Base-by-base conservation (phyloP, 2,888 invertebrate species). In the Ectropis crepuscularia region DNA sequence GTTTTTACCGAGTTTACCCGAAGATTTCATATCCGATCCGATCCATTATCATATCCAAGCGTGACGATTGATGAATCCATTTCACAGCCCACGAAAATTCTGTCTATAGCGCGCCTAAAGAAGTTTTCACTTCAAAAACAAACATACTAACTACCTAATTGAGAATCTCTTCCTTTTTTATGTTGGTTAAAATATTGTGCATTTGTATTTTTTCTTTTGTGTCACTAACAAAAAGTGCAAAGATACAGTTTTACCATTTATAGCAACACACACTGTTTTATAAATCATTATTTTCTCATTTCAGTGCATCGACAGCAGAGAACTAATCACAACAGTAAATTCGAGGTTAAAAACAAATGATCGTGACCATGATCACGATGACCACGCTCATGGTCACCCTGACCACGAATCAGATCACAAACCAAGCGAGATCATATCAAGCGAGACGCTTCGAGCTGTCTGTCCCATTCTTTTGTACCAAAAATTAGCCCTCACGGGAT, bases 381-480 rank as follows among this genome's bases (percentile, higher is more conserved):
- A 46, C 28, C 42, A n/a, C 41, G 38, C 74, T 73, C 61, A 76
- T 10, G 74, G 82, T 5, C 80, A 85, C 38, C 12, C 10, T 8
- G 46, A 46, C 10, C 43, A 43, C 37, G 54, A 61, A 41, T 68
- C 37, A 81, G 85, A 2, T 28, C 16, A 28, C 16, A 4, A 28
- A 28, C 16, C 16, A 28, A 28, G 4, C 12, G 68, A 75, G 1
- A 55, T 82, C 6, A 78, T 92, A 58, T 80, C 85, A 9, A 74
- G 85, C 49, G 75, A 79, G 42, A 89, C 90, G 0, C 80, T 95
- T 50, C 86, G 94, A 55, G 86, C 94, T 41, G 86, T 96, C 42
- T 96, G 96, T 73, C 96, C 96, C 2, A 94, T 95, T 49, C 88
- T 96, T 11, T 81, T 96, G 9, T 96, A 96, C 80, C 95, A 96